Evolutionary conservation across 2,113 vertebrate genomes (phyloP).

Genomic region (Pogonocichla stellata): DNA sequence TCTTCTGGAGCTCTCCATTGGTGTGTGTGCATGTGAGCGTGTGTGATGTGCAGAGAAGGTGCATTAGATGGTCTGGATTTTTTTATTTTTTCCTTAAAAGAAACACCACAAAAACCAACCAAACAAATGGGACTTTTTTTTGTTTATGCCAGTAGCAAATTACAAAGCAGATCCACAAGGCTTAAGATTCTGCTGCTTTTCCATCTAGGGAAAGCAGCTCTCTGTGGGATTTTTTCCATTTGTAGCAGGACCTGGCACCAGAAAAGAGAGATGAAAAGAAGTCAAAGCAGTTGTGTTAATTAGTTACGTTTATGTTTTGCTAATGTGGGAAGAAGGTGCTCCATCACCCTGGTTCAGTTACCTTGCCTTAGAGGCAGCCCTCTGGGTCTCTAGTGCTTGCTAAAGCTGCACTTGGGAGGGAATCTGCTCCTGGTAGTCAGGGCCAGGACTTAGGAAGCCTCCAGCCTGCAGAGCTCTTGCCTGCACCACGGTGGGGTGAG

Average conservation of each 20-base stretch:
- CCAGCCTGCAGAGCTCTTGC: neutral
- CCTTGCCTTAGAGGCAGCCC: neutral
- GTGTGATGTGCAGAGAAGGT: conserved; percentile 42
- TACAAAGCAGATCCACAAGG: conserved; percentile 20
- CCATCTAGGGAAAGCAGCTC: neutral
- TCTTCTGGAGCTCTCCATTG: conserved; percentile 39
- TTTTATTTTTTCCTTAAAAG: conserved; percentile 31
- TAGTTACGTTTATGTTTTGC: conserved; percentile 34
- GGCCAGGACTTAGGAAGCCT: neutral
- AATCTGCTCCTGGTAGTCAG: neutral
- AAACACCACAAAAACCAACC: neutral
- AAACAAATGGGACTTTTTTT: conserved; percentile 30
- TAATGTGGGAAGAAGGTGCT: conserved; percentile 54
- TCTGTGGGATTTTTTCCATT: conserved; percentile 1
- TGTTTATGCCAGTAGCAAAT: conserved; percentile 51
- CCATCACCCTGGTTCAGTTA: neutral
- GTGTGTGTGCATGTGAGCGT: neutral
- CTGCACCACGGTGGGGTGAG: fast-evolving
- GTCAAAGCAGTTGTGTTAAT: conserved; percentile 22
- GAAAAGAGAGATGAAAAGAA: conserved; percentile 13
- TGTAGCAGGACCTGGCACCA: conserved; percentile 37
- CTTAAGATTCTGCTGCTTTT: conserved; percentile 14
- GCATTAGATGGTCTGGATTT: conserved; percentile 1
- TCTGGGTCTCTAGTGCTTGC: neutral
- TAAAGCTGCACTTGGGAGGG: neutral